Evolutionary conservation across 2,888 invertebrate species (phyloP), one percentile per base, ranked within the genome.

Genomic region (Arrhopalites spinosus): DNA sequence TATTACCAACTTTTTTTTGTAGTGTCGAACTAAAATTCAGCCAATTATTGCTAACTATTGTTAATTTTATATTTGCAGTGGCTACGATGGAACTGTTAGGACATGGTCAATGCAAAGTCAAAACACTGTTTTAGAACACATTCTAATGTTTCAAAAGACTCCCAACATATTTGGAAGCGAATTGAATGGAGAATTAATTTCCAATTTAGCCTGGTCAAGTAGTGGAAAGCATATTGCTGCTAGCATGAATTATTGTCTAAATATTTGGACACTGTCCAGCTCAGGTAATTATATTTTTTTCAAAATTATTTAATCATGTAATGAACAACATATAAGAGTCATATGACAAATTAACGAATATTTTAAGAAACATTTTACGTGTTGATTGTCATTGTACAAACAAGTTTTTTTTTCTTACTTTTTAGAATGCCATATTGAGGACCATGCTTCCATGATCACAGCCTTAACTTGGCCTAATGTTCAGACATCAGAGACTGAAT

Each of bases 51-150:
- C 13, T 15, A 15, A 36, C 1, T 20, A 45, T 47, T 73, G 17
- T 15, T 29, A 17, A n/a, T 82, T 84, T 15, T 83, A 88, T n/a
- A n/a, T n/a, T n/a, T n/a, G n/a, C n/a, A n/a, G 89, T 83, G 89
- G 89, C 0, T 88, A 87, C 83, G 90, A 90, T 84, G 89, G 89
- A n/a, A 90, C 89, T 1, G 88, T 90, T 0, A 84, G 90, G 25
- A 84, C 89, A 17, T 90, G 90, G 90, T 85, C 83, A 64, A 85
- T 86, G 64, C 85, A 87, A 7, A 85, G 86, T 73, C 85, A 85
- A 78, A 85, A 85, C 75, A 84, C 84, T 76, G 84, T 84, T 75
- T 84, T 89, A 75, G 88, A 89, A 81, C 88, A 88, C 78, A 89
- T 89, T 0, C 85, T 88, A 77, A 86, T 89, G 13, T 89, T 89